These are phyloP conservation scores for Drosophila bocki DNA, from an alignment of 1,140 invertebrate genomes.

Conservation along the genomic window DNA sequence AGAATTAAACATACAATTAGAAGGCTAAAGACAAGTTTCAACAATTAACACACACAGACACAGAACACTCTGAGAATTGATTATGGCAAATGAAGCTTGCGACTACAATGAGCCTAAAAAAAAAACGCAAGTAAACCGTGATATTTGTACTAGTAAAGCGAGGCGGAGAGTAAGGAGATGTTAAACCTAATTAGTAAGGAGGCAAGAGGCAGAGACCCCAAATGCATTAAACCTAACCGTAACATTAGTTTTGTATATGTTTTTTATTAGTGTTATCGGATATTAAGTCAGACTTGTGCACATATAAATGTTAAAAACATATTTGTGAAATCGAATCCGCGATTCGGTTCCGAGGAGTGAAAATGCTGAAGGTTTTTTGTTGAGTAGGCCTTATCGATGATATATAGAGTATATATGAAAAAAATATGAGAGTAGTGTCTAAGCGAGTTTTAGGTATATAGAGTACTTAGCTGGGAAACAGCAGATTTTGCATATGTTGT, in stretches of 20 bases:
- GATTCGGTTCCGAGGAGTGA: conserved; percentile 12
- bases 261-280: conserved; percentile 76
- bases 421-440: conserved; percentile 11
- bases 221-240: conserved; percentile 59
- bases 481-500: conserved; percentile 46
- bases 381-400: conserved; percentile 59
- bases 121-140: conserved; percentile 70
- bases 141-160: conserved; percentile 84
- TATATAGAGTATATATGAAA: conserved; percentile 7
- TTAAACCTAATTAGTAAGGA: conserved; percentile 39
- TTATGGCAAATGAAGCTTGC: conserved; percentile 56
- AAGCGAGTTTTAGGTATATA: conserved; percentile 26
- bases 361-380: conserved; percentile 58
- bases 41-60: conserved; percentile 21
- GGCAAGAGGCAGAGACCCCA: conserved; percentile 18
- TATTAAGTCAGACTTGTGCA: conserved; percentile 82
- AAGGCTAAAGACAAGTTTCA: conserved; percentile 40
- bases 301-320: conserved; percentile 82
- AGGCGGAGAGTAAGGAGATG: conserved; percentile 30
- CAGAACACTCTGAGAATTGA: conserved; percentile 33
- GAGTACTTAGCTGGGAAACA: conserved; percentile 25
- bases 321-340: conserved; percentile 33
- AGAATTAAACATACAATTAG: conserved; percentile 15
- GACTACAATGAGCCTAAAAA: conserved; percentile 47
- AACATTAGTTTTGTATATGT: conserved; percentile 81